phyloP scores from a whole-genome alignment of 2,113 vertebrate genomes.

The Caloenas nicobarica region DNA sequence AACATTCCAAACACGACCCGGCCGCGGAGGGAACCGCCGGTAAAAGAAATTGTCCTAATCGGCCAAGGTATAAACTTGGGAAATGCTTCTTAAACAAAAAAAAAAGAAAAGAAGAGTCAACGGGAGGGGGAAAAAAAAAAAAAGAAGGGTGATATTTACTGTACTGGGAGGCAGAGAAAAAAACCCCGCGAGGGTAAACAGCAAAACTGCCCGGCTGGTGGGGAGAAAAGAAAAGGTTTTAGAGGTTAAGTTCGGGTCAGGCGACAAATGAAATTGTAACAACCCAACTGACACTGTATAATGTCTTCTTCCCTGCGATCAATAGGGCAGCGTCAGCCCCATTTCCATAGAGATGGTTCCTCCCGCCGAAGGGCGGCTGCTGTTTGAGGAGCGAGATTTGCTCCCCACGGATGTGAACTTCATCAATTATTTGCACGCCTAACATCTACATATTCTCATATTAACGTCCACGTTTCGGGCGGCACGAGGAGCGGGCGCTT shows the following conservation, averaged over 20 bases:
- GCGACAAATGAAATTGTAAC: slow-evolving; percentile 86
- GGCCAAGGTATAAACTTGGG: slow-evolving; percentile 43
- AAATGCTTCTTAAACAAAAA: slow-evolving; percentile 41
- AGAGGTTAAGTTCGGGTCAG: slow-evolving; percentile 84
- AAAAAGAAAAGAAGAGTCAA: not conserved
- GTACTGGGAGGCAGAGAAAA: not conserved
- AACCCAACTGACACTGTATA: slow-evolving; percentile 83
- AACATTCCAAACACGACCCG: slow-evolving; percentile 32
- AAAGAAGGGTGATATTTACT: slow-evolving; percentile 32
- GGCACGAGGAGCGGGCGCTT: not conserved
- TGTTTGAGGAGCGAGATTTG: slow-evolving; percentile 82
- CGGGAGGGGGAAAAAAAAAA: not conserved
- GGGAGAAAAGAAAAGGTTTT: slow-evolving; percentile 78
- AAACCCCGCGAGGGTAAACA: slow-evolving; percentile 28
- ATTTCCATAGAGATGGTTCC: slow-evolving; percentile 87
- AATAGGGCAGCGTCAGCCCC: slow-evolving; percentile 82
- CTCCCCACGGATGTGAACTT: slow-evolving; percentile 80
- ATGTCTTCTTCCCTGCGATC: slow-evolving; percentile 85
- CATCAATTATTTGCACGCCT: slow-evolving; percentile 82
- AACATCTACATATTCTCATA: slow-evolving; percentile 78
- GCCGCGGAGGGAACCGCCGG: not conserved
- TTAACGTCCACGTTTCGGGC: slow-evolving; percentile 25
- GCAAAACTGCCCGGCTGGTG: slow-evolving; percentile 54
- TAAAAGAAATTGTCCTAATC: slow-evolving; percentile 36
- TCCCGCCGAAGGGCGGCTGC: slow-evolving; percentile 79